Evolutionary conservation across 2,113 vertebrate species (phyloP).

Genomic region (Crotalus tigris): DNA sequence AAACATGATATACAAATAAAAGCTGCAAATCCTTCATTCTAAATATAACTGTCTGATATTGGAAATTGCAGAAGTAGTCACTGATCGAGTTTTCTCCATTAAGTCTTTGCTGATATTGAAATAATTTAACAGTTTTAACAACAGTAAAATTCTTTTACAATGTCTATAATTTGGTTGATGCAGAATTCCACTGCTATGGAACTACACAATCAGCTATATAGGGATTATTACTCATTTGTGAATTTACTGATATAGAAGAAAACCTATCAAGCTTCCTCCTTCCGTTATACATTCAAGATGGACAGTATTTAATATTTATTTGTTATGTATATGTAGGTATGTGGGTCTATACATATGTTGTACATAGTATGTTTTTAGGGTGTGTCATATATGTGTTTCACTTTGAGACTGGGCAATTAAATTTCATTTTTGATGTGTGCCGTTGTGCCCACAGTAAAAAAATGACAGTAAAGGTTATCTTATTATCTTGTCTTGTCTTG

Average conservation of each 20-base stretch:
- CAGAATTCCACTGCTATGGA: background rate
- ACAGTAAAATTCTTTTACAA: background rate
- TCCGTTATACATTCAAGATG: no score
- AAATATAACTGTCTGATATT: background rate
- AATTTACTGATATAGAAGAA: background rate
- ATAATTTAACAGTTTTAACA: background rate
- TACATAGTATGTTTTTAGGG: no score
- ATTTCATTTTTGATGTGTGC: no score
- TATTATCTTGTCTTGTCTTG: no score
- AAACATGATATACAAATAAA: background rate
- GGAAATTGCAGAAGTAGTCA: background rate
- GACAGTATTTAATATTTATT: no score
- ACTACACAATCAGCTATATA: background rate
- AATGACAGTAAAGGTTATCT: no score
- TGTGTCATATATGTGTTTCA: no score
- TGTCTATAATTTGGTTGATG: background rate
- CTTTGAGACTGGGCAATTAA: no score
- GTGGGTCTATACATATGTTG: no score
- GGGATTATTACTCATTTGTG: background rate
- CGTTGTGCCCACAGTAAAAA: no score
- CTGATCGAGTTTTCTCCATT: background rate
- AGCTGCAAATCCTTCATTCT: background rate
- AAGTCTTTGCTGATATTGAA: background rate
- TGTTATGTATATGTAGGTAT: no score
- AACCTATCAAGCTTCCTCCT: background rate